Evolutionary conservation across 2,113 vertebrate genomes (phyloP), one percentile per base, ranked within the genome.

Genomic region (Hymenochirus boettgeri): DNA sequence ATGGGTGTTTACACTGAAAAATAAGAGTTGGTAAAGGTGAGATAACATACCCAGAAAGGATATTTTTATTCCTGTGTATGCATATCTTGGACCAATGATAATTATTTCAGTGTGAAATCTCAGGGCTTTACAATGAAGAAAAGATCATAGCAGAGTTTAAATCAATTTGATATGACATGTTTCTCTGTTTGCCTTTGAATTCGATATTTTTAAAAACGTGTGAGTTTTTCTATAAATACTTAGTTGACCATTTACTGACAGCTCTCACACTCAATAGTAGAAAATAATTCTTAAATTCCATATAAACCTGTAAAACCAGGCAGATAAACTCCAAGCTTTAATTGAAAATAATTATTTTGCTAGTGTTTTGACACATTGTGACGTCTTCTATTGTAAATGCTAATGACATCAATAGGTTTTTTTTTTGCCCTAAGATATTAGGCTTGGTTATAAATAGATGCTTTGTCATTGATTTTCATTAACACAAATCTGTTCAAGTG

Each of bases 71-170:
- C 79, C 74, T 71, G 71, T 75, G 73, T 76, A 72, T 70, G 55
- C 75, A 71, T 63, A 7, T 78, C 64, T 78, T 86, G 81, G 82
- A 79, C 86, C 83, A 81, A 85, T 84, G 86, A 84, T 91, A 89
- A 90, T 89, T 88, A 89, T 90, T 92, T 86, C 90, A 89, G 87
- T 72, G 85, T 90, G 88, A 91, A 90, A 81, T 86, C 82, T 72
- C 83, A 82, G 85, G 81, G 80, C 82, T 85, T 88, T 86, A 82
- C 83, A 82, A 79, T 88, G 79, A 87, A 88, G n/a, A n/a, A 83
- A 87, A 88, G 83, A 85, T 87, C 83, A 77, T 82, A 87, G 88
- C 81, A 86, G 88, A 79, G 82, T 84, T 87, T 85, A 88, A 85
- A 88, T 89, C 84, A 84, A 82, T 90, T 88, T 76, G 74, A 79